These are phyloP conservation scores for Tetrax tetrax DNA, from an alignment of 2,113 vertebrate genomes.

Conservation along the genomic window DNA sequence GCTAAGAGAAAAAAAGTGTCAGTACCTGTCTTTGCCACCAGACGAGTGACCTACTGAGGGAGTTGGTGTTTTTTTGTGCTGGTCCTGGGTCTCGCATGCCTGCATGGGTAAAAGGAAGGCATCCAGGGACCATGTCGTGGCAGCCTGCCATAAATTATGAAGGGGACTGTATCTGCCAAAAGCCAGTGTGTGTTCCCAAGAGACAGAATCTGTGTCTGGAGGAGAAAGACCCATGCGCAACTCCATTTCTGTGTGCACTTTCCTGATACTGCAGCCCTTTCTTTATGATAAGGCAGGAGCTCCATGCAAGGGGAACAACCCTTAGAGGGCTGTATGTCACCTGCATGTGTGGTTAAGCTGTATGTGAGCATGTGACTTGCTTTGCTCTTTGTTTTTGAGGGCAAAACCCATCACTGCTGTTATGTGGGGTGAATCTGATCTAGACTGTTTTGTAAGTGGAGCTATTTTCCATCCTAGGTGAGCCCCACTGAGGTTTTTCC, in stretches of 20 bases:
- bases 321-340: neutral
- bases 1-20: neutral
- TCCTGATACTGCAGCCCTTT: neutral
- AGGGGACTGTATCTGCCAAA: neutral
- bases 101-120: neutral
- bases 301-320: neutral
- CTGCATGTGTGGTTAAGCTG: neutral
- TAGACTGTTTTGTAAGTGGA: neutral
- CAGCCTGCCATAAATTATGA: neutral
- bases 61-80: neutral
- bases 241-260: neutral
- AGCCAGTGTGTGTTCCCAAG: neutral
- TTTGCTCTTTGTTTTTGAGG: neutral
- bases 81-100: neutral
- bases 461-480: neutral
- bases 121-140: neutral
- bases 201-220: neutral
- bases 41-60: accelerated
- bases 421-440: neutral
- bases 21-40: neutral
- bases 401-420: neutral
- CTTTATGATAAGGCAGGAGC: neutral
- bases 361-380: neutral
- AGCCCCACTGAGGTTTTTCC: neutral
- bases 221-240: neutral